A percentile compares a stretch with the other conserved stretches of the same genome.
phyloP scores from a whole-genome alignment of 2,888 invertebrate genomes.

The Drosophila siamana region DNA sequence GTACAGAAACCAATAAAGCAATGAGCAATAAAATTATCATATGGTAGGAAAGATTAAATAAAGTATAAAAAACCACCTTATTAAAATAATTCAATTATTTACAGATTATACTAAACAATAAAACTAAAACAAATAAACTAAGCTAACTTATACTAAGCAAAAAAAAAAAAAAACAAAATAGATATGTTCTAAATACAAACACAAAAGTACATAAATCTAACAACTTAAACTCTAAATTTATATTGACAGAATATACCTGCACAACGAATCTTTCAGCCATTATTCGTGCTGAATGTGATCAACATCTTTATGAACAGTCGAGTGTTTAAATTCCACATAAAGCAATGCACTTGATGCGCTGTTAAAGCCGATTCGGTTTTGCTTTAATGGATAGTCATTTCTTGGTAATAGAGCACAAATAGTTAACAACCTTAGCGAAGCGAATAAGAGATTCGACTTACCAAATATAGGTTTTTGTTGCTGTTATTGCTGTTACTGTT shows the following conservation, averaged over 20 bases:
- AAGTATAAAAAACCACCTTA: too few relatives aligned
- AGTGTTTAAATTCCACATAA: slow-evolving; percentile 15
- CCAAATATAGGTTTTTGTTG: slow-evolving; percentile 47
- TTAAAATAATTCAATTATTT: too few relatives aligned
- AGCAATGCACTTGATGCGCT: slow-evolving; percentile 27
- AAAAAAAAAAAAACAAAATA: too few relatives aligned
- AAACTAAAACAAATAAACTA: too few relatives aligned
- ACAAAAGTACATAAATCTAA: not conserved
- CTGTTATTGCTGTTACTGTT: slow-evolving; percentile 23
- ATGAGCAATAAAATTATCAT: too few relatives aligned
- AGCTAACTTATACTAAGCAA: too few relatives aligned
- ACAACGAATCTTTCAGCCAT: not conserved
- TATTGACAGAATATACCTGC: not conserved
- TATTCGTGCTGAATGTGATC: not conserved
- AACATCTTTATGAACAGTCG: not conserved
- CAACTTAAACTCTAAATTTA: not conserved
- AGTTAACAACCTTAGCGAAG: slow-evolving; percentile 36
- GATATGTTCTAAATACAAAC: not conserved
- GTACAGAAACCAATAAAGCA: too few relatives aligned
- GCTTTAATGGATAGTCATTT: slow-evolving; percentile 31
- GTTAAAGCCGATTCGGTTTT: slow-evolving; percentile 20
- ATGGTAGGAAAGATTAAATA: too few relatives aligned
- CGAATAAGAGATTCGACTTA: slow-evolving; percentile 47
- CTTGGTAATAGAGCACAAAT: slow-evolving; percentile 27
- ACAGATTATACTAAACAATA: too few relatives aligned